phyloP scores from a whole-genome alignment of 2,113 vertebrate genomes.

The Perccottus glenii region DNA sequence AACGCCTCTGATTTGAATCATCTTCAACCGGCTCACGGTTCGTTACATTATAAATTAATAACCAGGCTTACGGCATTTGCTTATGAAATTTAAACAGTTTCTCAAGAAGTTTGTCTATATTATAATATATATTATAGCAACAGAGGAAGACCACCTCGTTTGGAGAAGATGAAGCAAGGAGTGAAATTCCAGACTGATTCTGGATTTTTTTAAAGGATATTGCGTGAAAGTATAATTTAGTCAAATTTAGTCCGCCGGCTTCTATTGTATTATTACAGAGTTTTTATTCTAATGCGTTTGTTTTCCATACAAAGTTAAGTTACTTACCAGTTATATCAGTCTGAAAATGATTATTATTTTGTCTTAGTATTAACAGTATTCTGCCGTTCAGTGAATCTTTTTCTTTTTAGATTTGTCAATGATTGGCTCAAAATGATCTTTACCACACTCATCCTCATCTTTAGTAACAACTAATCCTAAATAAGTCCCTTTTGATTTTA shows the following conservation, averaged over 20 bases:
- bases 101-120: neutral
- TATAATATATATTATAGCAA: neutral
- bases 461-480: neutral
- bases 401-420: neutral
- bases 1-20: too few species aligned
- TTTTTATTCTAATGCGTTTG: neutral
- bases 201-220: neutral
- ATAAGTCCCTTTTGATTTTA: neutral
- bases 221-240: neutral
- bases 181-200: neutral
- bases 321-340: neutral
- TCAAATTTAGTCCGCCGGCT: neutral
- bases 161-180: neutral
- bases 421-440: neutral
- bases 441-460: neutral
- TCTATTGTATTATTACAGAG: neutral
- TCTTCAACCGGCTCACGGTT: too few species aligned
- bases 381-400: neutral
- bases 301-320: neutral
- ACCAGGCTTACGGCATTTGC: neutral
- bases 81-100: neutral
- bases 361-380: too few species aligned
- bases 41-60: neutral
- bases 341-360: neutral
- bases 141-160: neutral